Evolutionary conservation across 2,113 vertebrate genomes (phyloP).

Genomic region (Andinoacara biseriatus): DNA sequence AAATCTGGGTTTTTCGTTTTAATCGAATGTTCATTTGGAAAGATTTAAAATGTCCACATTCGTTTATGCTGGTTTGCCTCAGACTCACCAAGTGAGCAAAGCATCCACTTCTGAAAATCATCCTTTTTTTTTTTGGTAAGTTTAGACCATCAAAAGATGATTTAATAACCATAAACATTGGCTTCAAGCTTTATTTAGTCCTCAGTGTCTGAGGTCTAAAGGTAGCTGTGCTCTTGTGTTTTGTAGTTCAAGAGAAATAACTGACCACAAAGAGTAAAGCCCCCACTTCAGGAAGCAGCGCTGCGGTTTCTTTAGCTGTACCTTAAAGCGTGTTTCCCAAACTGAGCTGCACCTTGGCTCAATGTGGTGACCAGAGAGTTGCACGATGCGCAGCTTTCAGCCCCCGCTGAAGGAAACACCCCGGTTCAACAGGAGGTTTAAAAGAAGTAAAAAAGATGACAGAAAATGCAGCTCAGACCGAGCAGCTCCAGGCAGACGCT

Average conservation of each 20-base stretch:
- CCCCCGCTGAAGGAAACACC: slow-evolving; percentile 1
- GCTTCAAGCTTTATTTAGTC: neutral
- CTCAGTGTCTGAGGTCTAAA: slow-evolving; percentile 3
- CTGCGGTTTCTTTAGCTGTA: neutral
- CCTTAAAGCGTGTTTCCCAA: neutral
- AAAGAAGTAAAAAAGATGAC: slow-evolving; percentile 1
- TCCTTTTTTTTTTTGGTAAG: neutral
- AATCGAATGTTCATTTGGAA: neutral
- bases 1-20: neutral
- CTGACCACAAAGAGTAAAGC: slow-evolving; percentile 7
- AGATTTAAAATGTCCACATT: neutral
- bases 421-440: neutral
- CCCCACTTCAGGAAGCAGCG: slow-evolving; percentile 9
- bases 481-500: neutral
- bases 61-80: neutral
- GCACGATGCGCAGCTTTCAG: neutral
- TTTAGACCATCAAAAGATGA: neutral
- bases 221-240: neutral
- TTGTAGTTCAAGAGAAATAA: slow-evolving; percentile 15
- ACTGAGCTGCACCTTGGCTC: neutral
- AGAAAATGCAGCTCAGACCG: neutral
- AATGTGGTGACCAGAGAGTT: slow-evolving; percentile 6
- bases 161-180: neutral
- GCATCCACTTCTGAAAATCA: neutral
- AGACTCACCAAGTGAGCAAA: neutral